These are phyloP conservation scores for Anthophora plumipes DNA, from an alignment of 2,888 invertebrate genomes.

Conservation along the genomic window DNA sequence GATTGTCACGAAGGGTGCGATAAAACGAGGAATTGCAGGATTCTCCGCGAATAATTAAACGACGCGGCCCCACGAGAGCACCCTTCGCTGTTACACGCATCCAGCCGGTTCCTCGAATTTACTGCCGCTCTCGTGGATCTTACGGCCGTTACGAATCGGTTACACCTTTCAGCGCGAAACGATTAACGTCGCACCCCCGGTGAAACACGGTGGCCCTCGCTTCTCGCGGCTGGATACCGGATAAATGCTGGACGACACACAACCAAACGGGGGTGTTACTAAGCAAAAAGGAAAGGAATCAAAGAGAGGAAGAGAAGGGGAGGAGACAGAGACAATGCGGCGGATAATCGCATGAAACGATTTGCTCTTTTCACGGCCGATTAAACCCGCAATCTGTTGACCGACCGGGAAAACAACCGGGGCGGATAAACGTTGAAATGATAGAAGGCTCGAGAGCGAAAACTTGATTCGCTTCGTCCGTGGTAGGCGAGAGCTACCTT, in stretches of 20 bases:
- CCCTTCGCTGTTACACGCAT: background rate
- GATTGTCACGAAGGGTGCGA: conserved; percentile 59
- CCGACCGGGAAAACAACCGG: conserved; percentile 54
- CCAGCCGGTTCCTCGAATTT: conserved; percentile 51
- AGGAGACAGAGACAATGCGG: conserved; percentile 71
- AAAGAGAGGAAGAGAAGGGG: conserved; percentile 26
- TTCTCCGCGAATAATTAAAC: conserved; percentile 79
- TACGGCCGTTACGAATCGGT: conserved; percentile 75
- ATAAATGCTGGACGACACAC: conserved; percentile 25
- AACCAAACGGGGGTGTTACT: background rate
- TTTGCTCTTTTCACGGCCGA: conserved; percentile 83
- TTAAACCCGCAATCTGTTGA: conserved; percentile 80
- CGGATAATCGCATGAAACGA: conserved; percentile 82
- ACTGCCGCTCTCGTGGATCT: conserved; percentile 69
- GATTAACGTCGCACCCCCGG: conserved; percentile 70
- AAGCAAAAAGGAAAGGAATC: background rate
- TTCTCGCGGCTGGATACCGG: conserved; percentile 32
- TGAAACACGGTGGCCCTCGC: conserved; percentile 43
- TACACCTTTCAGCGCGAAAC: conserved; percentile 67
- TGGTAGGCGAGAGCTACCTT: background rate
- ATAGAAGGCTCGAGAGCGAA: conserved; percentile 40
- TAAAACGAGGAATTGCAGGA: conserved; percentile 80
- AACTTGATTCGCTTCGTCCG: conserved; percentile 1
- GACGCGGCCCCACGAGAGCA: conserved; percentile 52
- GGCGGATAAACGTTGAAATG: conserved; percentile 57